Evolutionary conservation across 1,140 invertebrate genomes (phyloP).

Genomic region (Tribolium castaneum): DNA sequence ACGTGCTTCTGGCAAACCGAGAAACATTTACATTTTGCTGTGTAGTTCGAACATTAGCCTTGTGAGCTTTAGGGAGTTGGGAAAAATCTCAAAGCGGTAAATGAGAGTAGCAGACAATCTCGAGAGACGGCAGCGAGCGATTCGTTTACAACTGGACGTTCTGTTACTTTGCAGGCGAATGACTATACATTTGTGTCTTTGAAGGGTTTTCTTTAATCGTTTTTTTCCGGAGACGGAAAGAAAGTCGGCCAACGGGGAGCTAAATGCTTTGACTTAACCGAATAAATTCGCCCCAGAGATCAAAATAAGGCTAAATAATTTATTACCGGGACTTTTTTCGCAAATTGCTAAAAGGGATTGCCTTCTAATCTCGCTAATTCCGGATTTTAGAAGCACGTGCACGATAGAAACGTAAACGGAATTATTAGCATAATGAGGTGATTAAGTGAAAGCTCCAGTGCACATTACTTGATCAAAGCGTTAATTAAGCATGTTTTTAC

Average conservation of each 20-base stretch:
- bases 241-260: neutral
- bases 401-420: too few species aligned
- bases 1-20: constrained; percentile 12
- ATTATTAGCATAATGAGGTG: too few species aligned
- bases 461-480: neutral
- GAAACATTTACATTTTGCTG: constrained; percentile 24
- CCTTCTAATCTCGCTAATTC: too few species aligned
- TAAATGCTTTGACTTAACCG: constrained; percentile 17
- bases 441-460: neutral
- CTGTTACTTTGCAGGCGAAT: constrained; percentile 16
- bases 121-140: constrained; percentile 31
- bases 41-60: constrained; percentile 31
- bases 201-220: constrained; percentile 21
- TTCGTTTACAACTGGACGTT: constrained; percentile 32
- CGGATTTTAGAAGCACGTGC: too few species aligned
- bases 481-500: neutral
- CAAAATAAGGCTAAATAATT: constrained; percentile 17
- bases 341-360: neutral
- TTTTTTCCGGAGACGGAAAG: neutral
- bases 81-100: constrained; percentile 37
- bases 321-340: neutral
- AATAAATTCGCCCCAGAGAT: neutral
- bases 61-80: constrained; percentile 31
- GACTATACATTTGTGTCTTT: constrained; percentile 23
- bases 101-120: constrained; percentile 39